A percentile compares a stretch with the other conserved stretches of the same genome.
Evolutionary conservation across 1,140 invertebrate species (phyloP).

Genomic region (Chionoecetes opilio): DNA sequence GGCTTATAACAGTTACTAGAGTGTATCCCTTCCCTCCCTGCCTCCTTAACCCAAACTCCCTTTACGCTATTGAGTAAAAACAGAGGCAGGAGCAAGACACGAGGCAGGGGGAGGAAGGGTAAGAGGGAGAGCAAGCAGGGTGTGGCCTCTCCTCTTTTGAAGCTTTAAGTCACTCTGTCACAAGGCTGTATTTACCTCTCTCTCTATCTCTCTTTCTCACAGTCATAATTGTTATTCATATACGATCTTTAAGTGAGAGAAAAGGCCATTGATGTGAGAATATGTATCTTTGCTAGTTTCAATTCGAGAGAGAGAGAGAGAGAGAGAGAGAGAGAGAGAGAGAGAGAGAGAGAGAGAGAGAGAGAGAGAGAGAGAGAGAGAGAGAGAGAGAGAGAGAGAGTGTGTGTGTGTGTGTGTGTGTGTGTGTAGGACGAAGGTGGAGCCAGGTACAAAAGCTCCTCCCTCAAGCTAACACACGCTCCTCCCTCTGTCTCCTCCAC

Average conservation of each 20-base stretch:
- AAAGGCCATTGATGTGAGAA: too few relatives aligned
- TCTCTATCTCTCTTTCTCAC: too few relatives aligned
- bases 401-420: not conserved
- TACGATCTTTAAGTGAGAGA: too few relatives aligned
- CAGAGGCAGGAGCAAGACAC: not conserved
- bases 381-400: not conserved
- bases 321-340: conserved; percentile 62
- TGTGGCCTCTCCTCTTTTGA: too few relatives aligned
- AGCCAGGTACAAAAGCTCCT: not conserved
- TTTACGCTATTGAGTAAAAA: not conserved
- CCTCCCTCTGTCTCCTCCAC: not conserved
- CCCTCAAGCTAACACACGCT: not conserved
- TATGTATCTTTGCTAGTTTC: too few relatives aligned
- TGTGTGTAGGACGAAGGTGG: not conserved
- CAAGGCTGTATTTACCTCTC: too few relatives aligned
- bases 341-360: conserved; percentile 44
- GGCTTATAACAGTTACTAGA: not conserved
- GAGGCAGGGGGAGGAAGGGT: not conserved
- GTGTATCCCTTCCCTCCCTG: not conserved
- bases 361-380: conserved; percentile 46
- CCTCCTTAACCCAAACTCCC: not conserved
- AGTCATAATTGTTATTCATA: too few relatives aligned
- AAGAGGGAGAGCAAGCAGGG: not conserved
- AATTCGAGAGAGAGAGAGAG: not conserved
- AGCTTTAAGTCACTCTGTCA: too few relatives aligned